A percentile compares a stretch with the other conserved stretches of the same genome.
Conservation (phyloP, 2,888 invertebrate genomes). For the Patella ulyssiponensis region DNA sequence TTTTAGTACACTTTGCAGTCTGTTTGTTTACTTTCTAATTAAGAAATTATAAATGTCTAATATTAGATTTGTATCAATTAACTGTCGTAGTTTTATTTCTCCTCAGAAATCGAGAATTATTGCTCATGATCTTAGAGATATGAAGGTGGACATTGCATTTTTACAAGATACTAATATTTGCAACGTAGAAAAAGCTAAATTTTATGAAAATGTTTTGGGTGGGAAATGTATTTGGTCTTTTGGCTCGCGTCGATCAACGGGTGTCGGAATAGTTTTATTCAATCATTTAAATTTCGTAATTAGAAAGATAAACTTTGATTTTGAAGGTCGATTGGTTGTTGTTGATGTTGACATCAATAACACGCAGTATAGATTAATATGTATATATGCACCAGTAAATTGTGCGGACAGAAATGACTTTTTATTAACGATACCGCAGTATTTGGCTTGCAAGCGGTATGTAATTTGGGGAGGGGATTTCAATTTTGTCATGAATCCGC, state of each 20-base stretch:
- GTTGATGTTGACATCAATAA: neutral
- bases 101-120: conserved; percentile 4
- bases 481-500: conserved; percentile 2
- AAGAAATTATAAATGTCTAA: neutral
- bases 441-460: conserved; percentile 5
- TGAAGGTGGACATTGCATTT: neutral
- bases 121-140: neutral
- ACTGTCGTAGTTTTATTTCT: conserved; percentile 8
- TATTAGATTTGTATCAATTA: neutral
- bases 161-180: conserved; percentile 9
- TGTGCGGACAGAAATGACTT: neutral
- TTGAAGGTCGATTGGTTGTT: neutral
- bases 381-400: neutral
- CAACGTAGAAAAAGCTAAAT: neutral
- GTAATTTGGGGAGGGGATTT: neutral
- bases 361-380: neutral
- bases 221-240: neutral
- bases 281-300: neutral
- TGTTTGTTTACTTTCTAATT: neutral
- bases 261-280: neutral
- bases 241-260: neutral
- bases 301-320: conserved; percentile 7
- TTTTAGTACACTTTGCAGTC: too few relatives aligned
- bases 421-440: conserved; percentile 5
- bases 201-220: neutral